Evolutionary conservation across 2,797 vertebrate genomes (phyloP).

Genomic region (Columba guinea): DNA sequence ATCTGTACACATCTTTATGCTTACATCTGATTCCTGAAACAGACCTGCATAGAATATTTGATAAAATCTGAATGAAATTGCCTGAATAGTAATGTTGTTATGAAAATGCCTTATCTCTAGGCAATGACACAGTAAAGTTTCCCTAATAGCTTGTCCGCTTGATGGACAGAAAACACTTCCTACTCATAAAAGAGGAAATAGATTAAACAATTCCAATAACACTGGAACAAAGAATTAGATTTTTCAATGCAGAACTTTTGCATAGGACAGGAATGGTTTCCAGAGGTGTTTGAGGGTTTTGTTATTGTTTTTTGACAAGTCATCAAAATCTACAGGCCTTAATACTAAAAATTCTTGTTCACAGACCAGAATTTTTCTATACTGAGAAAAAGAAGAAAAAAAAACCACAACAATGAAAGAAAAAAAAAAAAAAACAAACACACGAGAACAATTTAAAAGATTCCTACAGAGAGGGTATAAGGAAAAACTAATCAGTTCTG

Average conservation of each 20-base stretch:
- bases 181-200: neutral
- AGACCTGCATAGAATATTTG: neutral
- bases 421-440: constrained; percentile 21
- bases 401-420: neutral
- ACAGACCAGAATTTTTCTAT: neutral
- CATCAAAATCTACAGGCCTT: neutral
- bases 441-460: neutral
- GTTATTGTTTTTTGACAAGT: neutral
- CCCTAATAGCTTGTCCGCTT: neutral
- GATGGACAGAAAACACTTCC: neutral
- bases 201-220: neutral
- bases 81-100: neutral
- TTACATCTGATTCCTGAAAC: neutral
- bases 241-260: neutral
- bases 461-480: neutral
- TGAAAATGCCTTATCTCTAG: neutral
- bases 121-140: neutral
- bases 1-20: neutral
- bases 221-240: neutral
- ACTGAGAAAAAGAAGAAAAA: neutral
- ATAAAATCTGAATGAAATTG: constrained; percentile 29
- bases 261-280: neutral
- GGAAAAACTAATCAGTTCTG: neutral
- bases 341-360: neutral
- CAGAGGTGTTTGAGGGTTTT: neutral